Conservation (phyloP, 2,797 vertebrate genomes). For the Erpetoichthys calabaricus region DNA sequence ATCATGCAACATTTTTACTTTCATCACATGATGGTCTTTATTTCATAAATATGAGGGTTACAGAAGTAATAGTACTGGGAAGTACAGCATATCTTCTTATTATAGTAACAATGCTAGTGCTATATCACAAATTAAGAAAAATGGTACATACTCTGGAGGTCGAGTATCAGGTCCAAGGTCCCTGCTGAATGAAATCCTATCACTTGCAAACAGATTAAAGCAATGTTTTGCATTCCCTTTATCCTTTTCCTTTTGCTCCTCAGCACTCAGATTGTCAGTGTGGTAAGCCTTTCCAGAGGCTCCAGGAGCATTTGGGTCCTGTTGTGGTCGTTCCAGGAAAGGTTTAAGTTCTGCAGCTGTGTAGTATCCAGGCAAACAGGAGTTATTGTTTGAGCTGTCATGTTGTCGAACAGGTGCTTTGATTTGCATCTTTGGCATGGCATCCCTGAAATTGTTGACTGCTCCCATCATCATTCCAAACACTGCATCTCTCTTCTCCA, state of each 20-base stretch:
- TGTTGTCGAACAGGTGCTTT: conserved; percentile 68
- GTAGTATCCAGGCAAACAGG: conserved; percentile 76
- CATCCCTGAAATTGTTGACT: conserved; percentile 83
- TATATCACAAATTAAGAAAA: too few species aligned
- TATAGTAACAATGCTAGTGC: too few species aligned
- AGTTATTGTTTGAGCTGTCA: conserved; percentile 34
- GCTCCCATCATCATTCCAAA: conserved; percentile 82
- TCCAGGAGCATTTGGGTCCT: conserved; percentile 73
- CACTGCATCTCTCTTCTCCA: conserved; percentile 69
- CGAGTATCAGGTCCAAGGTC: conserved; percentile 91
- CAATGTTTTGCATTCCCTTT: conserved; percentile 85
- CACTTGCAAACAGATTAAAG: conserved; percentile 91
- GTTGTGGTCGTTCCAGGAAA: conserved; percentile 64
- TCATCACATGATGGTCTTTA: too few species aligned
- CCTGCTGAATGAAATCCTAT: conserved; percentile 87
- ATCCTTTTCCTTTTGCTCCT: conserved; percentile 81
- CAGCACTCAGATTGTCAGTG: conserved; percentile 54
- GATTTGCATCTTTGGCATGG: conserved; percentile 95
- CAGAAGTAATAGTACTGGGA: too few species aligned
- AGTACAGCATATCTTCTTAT: too few species aligned
- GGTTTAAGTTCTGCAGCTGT: conserved; percentile 74
- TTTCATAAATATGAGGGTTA: too few species aligned
- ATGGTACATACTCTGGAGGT: conserved; percentile 82
- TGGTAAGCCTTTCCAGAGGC: conserved; percentile 80
- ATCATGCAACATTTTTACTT: too few species aligned